Conservation (phyloP, 2,888 invertebrate species). For the Apamea epomidion region DNA sequence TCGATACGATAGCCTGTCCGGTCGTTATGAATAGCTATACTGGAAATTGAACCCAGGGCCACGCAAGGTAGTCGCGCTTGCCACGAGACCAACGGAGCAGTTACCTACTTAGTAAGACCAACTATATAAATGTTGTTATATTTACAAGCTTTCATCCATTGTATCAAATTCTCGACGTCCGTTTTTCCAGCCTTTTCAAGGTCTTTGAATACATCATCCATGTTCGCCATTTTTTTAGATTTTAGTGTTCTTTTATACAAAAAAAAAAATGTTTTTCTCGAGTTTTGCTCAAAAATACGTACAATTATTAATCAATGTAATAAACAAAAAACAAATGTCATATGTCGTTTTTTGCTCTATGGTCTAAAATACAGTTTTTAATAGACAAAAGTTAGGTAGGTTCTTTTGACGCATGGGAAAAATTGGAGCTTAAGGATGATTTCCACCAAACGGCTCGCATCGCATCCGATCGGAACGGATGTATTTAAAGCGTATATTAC, state of each 20-base stretch:
- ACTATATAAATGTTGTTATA: not conserved
- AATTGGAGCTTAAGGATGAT: not conserved
- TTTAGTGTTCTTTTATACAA: not conserved
- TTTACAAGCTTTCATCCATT: constrained; percentile 42
- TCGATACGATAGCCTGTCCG: too few relatives aligned
- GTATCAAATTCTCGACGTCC: constrained; percentile 28
- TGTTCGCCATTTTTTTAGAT: not conserved
- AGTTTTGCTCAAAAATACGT: not conserved
- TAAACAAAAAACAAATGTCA: not conserved
- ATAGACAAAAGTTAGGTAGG: not conserved
- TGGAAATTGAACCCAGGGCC: not conserved
- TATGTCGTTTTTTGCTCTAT: not conserved
- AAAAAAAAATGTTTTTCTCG: not conserved
- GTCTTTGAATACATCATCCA: constrained; percentile 14
- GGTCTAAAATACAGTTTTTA: not conserved
- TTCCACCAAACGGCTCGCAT: too few relatives aligned
- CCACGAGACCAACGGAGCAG: not conserved
- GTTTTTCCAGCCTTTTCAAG: constrained; percentile 34
- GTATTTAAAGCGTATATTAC: too few relatives aligned
- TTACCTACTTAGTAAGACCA: not conserved
- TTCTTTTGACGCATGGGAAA: not conserved
- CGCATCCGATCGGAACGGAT: too few relatives aligned
- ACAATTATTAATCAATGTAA: not conserved
- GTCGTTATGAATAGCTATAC: too few relatives aligned
- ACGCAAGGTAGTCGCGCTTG: not conserved